Evolutionary conservation across 1,140 invertebrate genomes (phyloP).

Genomic region (Drosophila sproati): DNA sequence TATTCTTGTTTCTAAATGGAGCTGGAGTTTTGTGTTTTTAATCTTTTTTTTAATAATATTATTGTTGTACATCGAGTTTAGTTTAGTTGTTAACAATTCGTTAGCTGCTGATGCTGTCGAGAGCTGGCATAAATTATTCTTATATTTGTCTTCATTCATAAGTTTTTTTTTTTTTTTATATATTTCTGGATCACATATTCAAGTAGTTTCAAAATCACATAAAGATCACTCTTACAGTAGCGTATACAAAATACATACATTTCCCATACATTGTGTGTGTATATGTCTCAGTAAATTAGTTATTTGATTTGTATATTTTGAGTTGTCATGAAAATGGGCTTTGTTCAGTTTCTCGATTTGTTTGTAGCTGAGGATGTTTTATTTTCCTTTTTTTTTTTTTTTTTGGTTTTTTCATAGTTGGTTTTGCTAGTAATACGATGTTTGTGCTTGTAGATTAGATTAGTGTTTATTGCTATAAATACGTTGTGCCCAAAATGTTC

Average conservation of each 20-base stretch:
- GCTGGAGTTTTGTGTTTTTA: constrained; percentile 59
- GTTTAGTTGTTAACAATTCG: constrained; percentile 51
- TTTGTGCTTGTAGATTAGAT: constrained; percentile 58
- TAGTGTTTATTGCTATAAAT: constrained; percentile 60
- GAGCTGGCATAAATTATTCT: constrained; percentile 62
- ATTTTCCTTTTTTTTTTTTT: not conserved
- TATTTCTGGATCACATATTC: constrained; percentile 81
- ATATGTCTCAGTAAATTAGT: constrained; percentile 53
- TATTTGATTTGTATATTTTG: constrained; percentile 51
- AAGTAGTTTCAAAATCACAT: constrained; percentile 83
- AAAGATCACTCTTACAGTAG: constrained; percentile 83
- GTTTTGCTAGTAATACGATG: constrained; percentile 34
- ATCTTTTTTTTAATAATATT: constrained; percentile 27
- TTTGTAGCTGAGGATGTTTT: constrained; percentile 12
- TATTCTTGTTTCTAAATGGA: constrained; percentile 70
- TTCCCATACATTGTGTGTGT: constrained; percentile 55
- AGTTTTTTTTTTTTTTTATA: constrained; percentile 52
- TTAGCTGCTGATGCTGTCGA: constrained; percentile 52
- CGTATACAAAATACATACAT: constrained; percentile 81
- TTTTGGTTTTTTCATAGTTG: constrained; percentile 18
- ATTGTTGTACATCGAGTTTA: constrained; percentile 65
- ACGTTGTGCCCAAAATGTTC: constrained; percentile 52
- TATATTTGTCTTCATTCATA: constrained; percentile 46
- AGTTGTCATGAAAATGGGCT: constrained; percentile 61
- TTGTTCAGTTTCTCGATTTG: constrained; percentile 18